Evolutionary conservation across 2,888 invertebrate genomes (phyloP).

Genomic region (Brenthis ino): DNA sequence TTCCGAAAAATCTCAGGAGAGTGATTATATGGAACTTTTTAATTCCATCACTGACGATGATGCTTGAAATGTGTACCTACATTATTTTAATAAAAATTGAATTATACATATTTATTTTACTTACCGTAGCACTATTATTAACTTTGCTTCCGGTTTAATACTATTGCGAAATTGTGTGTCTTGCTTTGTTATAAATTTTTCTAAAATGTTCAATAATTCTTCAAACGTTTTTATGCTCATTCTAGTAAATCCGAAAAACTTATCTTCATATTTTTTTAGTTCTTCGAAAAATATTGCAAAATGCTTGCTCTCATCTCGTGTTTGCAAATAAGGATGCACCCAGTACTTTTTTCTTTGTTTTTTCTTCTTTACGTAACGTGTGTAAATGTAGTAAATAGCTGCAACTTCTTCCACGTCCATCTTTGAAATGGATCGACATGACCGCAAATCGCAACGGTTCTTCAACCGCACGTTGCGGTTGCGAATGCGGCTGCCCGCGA

Average conservation of each 20-base stretch:
- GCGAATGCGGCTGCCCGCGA: background rate
- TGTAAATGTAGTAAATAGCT: conserved; percentile 2
- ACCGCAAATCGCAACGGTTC: background rate
- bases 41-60: conserved; percentile 6
- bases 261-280: conserved; percentile 4
- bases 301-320: conserved; percentile 4
- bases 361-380: background rate
- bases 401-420: background rate
- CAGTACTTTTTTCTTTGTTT: conserved; percentile 1
- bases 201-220: background rate
- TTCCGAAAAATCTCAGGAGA: too few species aligned
- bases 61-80: background rate
- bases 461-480: conserved; percentile 1
- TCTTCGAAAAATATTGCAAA: conserved; percentile 2
- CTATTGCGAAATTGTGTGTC: conserved; percentile 15
- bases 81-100: background rate
- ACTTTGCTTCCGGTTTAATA: conserved; percentile 25
- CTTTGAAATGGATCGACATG: conserved; percentile 1
- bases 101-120: conserved; percentile 16
- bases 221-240: conserved; percentile 5
- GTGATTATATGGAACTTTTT: conserved; percentile 6
- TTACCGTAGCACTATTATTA: conserved; percentile 19
- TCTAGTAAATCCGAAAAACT: conserved; percentile 4
- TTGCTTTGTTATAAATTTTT: conserved; percentile 5
- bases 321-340: conserved; percentile 8